phyloP scores from a whole-genome alignment of 2,113 vertebrate genomes.

The Psittacula cyanocephala region DNA sequence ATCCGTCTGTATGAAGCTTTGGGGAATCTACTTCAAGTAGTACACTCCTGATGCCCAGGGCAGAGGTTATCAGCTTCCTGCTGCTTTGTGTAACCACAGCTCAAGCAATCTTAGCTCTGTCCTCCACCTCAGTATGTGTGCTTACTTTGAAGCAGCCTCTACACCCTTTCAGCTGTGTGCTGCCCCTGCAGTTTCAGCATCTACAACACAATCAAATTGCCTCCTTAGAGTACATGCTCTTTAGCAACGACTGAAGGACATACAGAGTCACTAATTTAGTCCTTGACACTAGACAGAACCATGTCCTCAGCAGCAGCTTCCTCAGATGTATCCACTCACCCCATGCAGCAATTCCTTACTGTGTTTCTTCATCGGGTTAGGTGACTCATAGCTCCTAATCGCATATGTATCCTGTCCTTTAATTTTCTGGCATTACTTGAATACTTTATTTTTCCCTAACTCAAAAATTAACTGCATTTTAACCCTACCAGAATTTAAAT shows the following conservation, averaged over 20 bases:
- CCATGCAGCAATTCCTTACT: not conserved
- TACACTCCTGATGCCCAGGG: not conserved
- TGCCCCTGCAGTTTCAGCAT: not conserved
- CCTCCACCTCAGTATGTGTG: accelerated
- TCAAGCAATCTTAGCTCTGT: not conserved
- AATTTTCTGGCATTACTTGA: not conserved
- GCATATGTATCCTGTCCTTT: not conserved
- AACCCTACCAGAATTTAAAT: not conserved
- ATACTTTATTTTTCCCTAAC: not conserved
- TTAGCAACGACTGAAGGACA: not conserved
- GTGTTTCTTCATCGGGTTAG: not conserved
- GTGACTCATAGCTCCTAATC: not conserved
- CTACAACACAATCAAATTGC: not conserved
- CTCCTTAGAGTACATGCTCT: not conserved
- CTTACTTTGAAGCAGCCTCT: not conserved
- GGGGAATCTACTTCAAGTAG: not conserved
- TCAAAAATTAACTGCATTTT: not conserved
- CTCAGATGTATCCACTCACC: not conserved
- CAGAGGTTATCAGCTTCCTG: not conserved
- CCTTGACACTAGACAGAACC: not conserved
- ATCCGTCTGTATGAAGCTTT: not conserved
- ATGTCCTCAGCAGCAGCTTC: not conserved
- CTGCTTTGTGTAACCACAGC: not conserved
- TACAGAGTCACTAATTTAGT: not conserved
- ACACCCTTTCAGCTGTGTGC: not conserved